phyloP scores from a whole-genome alignment of 2,113 vertebrate genomes.

The Gavialis gangeticus region DNA sequence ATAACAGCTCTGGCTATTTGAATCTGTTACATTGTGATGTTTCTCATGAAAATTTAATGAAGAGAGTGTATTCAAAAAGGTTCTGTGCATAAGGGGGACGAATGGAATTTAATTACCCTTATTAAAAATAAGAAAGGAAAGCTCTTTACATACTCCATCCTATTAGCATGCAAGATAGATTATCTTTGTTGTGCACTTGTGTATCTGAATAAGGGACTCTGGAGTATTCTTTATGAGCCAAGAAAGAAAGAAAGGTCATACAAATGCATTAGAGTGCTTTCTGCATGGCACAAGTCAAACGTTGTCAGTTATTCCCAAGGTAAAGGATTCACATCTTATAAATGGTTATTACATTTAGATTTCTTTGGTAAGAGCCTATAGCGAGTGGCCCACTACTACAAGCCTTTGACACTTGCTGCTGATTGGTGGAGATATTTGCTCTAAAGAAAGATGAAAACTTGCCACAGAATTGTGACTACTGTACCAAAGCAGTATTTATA shows the following conservation, averaged over 20 bases:
- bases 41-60: slow-evolving; percentile 85
- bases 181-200: slow-evolving; percentile 67
- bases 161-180: slow-evolving; percentile 73
- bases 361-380: slow-evolving; percentile 41
- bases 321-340: slow-evolving; percentile 41
- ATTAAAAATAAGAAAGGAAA: slow-evolving; percentile 77
- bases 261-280: slow-evolving; percentile 36
- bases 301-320: slow-evolving; percentile 24
- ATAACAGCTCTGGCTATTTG: slow-evolving; percentile 67
- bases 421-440: background rate
- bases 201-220: slow-evolving; percentile 39
- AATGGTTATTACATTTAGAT: slow-evolving; percentile 43
- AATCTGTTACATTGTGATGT: slow-evolving; percentile 78
- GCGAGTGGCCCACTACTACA: slow-evolving; percentile 28
- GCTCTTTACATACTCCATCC: slow-evolving; percentile 56
- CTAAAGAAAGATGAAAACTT: background rate
- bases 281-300: slow-evolving; percentile 47
- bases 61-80: slow-evolving; percentile 69
- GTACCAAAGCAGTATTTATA: background rate
- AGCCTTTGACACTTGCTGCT: slow-evolving; percentile 41
- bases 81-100: slow-evolving; percentile 57
- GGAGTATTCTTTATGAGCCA: slow-evolving; percentile 36
- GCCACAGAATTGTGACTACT: background rate
- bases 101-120: slow-evolving; percentile 82
- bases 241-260: slow-evolving; percentile 52